phyloP scores from a whole-genome alignment of 2,888 invertebrate genomes.

The Sepiola atlantica region DNA sequence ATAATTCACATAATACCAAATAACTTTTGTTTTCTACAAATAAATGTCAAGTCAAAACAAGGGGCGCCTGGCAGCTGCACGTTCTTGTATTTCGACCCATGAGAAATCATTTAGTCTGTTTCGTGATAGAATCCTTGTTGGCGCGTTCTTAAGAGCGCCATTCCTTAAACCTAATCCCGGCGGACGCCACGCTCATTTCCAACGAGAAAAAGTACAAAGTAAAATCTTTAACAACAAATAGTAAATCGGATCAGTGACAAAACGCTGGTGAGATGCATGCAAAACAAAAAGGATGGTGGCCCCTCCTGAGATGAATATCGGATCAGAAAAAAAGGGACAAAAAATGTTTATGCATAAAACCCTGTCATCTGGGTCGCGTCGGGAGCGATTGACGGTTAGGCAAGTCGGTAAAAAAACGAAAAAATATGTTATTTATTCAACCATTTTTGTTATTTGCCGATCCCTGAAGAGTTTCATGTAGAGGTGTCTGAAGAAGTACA shows the following conservation, averaged over 20 bases:
- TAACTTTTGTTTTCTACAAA: background rate
- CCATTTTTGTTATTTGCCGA: too few species aligned
- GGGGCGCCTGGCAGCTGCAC: background rate
- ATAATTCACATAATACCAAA: too few species aligned
- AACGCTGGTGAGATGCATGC: background rate
- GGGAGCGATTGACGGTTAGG: background rate
- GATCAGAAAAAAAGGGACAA: background rate
- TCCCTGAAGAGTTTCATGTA: too few species aligned
- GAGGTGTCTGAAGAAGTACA: too few species aligned
- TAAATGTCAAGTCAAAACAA: background rate
- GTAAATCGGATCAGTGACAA: background rate
- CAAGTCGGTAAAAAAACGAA: background rate
- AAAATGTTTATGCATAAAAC: background rate
- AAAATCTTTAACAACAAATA: background rate
- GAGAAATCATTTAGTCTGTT: background rate
- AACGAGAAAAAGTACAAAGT: background rate
- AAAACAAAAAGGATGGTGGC: too few species aligned
- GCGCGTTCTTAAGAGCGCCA: background rate
- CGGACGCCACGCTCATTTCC: background rate
- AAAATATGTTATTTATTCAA: too few species aligned
- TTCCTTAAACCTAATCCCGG: too few species aligned
- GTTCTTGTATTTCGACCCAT: background rate
- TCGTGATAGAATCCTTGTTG: background rate
- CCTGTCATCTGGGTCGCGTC: background rate
- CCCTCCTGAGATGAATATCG: too few species aligned